Evolutionary conservation across 2,888 invertebrate genomes (phyloP).

Genomic region (Drosophila quinaria): DNA sequence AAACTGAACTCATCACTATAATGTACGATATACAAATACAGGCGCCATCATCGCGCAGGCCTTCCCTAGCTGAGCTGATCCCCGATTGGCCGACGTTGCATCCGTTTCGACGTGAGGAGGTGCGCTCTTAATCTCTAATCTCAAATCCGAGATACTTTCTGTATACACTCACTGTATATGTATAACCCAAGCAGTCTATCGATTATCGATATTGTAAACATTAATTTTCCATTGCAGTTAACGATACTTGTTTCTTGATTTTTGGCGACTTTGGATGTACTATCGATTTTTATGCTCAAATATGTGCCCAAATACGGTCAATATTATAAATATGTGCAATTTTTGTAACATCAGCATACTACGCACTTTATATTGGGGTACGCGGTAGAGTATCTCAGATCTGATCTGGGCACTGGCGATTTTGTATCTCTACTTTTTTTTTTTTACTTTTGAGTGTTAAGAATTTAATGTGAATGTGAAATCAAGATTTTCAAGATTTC

Average conservation of each 20-base stretch:
- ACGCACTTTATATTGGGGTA: neutral
- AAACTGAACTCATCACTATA: slow-evolving; percentile 30
- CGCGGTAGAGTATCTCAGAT: neutral
- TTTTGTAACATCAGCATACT: slow-evolving; percentile 1
- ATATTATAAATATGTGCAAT: neutral
- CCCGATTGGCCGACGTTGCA: slow-evolving; percentile 95
- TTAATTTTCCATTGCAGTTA: slow-evolving; percentile 24
- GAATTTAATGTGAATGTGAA: neutral
- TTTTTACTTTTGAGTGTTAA: neutral
- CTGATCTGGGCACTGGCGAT: neutral
- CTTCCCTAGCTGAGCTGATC: slow-evolving; percentile 96
- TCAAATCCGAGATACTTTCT: slow-evolving; percentile 17
- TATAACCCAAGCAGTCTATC: slow-evolving; percentile 8
- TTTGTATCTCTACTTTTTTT: neutral
- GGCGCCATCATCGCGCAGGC: slow-evolving; percentile 90
- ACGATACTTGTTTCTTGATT: slow-evolving; percentile 37
- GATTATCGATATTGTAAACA: slow-evolving; percentile 17
- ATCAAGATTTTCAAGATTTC: neutral
- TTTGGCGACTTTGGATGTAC: slow-evolving; percentile 43
- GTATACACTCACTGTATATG: neutral
- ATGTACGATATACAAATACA: slow-evolving; percentile 55
- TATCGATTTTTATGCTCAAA: slow-evolving; percentile 16
- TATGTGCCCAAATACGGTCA: neutral
- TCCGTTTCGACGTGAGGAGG: slow-evolving; percentile 89
- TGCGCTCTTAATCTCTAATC: slow-evolving; percentile 80